These are phyloP conservation scores for Stichopus chloronotus DNA, from an alignment of 35 echinoderm and acorn worm genomes.

Conservation along the genomic window DNA sequence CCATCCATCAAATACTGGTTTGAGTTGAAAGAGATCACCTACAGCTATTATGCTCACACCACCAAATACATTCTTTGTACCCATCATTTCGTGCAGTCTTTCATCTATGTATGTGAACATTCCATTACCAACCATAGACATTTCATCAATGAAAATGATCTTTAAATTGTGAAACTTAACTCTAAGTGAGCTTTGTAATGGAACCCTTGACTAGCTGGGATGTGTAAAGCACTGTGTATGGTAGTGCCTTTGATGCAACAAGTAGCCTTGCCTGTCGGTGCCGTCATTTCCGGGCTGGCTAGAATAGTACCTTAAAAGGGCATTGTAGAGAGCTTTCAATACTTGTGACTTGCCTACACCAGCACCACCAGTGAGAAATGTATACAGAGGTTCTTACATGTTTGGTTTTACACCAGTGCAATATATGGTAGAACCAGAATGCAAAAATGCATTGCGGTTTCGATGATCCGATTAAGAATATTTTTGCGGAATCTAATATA, in stretches of 20 bases:
- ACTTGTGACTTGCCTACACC: background rate
- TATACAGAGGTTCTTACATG: constrained; percentile 12
- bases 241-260: constrained; percentile 20
- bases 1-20: constrained; percentile 52
- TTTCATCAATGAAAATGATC: constrained; percentile 59
- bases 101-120: constrained; percentile 14
- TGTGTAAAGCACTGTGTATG: background rate
- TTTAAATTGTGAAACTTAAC: constrained; percentile 24
- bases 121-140: constrained; percentile 53
- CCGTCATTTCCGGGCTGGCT: background rate
- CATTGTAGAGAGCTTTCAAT: background rate
- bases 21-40: constrained; percentile 62
- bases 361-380: constrained; percentile 25
- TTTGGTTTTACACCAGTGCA: background rate
- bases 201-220: background rate
- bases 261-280: constrained; percentile 55
- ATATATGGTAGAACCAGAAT: too few relatives aligned
- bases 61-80: background rate
- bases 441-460: too few relatives aligned
- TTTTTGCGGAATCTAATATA: too few relatives aligned
- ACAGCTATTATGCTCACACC: constrained; percentile 39
- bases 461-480: too few relatives aligned
- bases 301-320: background rate
- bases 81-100: constrained; percentile 35
- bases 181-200: constrained; percentile 32